Conservation (phyloP, 2,797 vertebrate species). For the Triplophysa bombifrons region DNA sequence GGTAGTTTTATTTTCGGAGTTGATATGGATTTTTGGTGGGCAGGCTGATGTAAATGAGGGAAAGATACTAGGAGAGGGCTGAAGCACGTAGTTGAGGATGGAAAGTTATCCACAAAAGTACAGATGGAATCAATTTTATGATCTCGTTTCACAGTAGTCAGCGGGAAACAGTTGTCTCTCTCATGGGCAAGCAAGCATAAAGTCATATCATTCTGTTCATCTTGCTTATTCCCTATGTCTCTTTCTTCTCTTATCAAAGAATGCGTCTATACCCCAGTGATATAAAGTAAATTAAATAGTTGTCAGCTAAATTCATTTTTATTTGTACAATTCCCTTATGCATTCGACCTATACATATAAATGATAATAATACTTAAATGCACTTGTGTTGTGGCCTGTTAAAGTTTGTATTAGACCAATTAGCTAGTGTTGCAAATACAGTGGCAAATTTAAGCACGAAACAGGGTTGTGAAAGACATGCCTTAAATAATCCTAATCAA, state of each 20-base stretch:
- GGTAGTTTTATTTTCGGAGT: no score
- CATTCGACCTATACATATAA: not conserved
- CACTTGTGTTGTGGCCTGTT: not conserved
- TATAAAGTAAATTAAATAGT: not conserved
- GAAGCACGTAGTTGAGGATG: constrained; percentile 58
- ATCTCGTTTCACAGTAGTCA: constrained; percentile 76
- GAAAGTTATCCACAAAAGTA: constrained; percentile 71
- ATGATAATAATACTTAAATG: not conserved
- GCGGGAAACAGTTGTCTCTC: constrained; percentile 72
- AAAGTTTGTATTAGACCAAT: not conserved
- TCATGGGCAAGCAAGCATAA: constrained; percentile 61
- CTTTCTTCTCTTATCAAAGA: constrained; percentile 54
- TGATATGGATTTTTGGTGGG: not conserved
- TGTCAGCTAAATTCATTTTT: not conserved
- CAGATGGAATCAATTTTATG: constrained; percentile 77
- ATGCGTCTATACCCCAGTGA: not conserved
- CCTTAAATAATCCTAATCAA: no score
- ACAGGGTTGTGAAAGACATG: no score
- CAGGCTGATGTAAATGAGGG: not conserved
- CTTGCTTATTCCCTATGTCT: constrained; percentile 20
- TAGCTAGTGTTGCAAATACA: not conserved
- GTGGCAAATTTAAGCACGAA: no score
- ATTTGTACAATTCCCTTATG: not conserved
- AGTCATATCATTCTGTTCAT: constrained; percentile 51
- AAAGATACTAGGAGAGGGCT: not conserved